Evolutionary conservation across 2,888 invertebrate species (phyloP).

Genomic region (Erynnis tages): DNA sequence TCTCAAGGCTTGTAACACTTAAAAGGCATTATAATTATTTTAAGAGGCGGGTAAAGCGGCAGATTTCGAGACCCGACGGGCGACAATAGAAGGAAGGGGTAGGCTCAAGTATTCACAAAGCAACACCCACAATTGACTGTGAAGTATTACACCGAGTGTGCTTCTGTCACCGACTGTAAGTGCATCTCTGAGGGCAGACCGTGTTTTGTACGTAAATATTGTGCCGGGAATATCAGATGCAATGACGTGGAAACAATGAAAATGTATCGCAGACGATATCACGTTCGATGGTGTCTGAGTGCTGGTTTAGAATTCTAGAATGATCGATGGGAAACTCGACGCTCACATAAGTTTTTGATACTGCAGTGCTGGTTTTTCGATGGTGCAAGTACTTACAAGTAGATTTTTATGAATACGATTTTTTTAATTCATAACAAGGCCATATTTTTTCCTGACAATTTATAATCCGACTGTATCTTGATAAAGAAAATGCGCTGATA

Average conservation of each 20-base stretch:
- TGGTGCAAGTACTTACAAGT: too few species aligned
- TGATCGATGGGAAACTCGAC: not conserved
- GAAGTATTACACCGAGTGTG: conserved; percentile 51
- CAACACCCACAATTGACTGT: conserved; percentile 55
- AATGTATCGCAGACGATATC: conserved; percentile 26
- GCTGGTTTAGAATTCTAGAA: conserved; percentile 1
- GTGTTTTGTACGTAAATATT: conserved; percentile 55
- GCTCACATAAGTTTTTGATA: too few species aligned
- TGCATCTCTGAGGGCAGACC: conserved; percentile 41
- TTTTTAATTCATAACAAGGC: too few species aligned
- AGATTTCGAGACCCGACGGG: conserved; percentile 13
- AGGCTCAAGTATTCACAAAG: conserved; percentile 54
- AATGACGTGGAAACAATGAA: conserved; percentile 22
- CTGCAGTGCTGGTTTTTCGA: too few species aligned
- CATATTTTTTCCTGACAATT: too few species aligned
- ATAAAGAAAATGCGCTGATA: too few species aligned
- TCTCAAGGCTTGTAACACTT: conserved; percentile 6
- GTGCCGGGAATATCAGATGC: conserved; percentile 34
- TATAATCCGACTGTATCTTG: too few species aligned
- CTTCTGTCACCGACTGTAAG: conserved; percentile 48
- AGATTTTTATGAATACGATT: too few species aligned
- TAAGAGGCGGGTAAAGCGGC: conserved; percentile 13
- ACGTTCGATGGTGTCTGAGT: conserved; percentile 15
- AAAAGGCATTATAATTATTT: conserved; percentile 24
- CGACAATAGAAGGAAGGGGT: conserved; percentile 40